Base-by-base conservation (phyloP, 2,797 vertebrate genomes). In the Neopelma chrysocephalum region DNA sequence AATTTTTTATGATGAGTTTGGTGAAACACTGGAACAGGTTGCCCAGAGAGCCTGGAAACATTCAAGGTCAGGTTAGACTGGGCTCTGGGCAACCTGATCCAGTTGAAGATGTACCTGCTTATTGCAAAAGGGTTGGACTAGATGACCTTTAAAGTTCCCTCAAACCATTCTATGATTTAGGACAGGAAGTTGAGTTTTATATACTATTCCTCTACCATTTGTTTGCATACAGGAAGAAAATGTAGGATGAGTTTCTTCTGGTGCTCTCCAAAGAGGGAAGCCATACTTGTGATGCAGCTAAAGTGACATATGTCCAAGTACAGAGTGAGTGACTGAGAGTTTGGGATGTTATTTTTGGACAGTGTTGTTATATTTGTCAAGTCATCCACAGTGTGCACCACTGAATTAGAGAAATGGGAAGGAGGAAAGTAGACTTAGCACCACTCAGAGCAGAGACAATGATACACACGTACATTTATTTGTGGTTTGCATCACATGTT, bases 331-430 rank as follows among this genome's bases (percentile, higher is more conserved):
- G 34, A 36, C 47, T 53, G 45, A 51, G 50, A 72, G 22, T 70
- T 79, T 51, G 9, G 19, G 62, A 61, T 53, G 45, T 77, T 85
- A 62, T 76, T 89, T 27, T 66, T 70, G 84, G 43, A 54, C 1
- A 70, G n/a, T 1, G 3, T 65, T 93, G n/a, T 56, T 0, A 0
- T 3, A 2, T 51, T 51, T 82, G 47, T 64, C 45, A 43, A 6
- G 19, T 79, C 4, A 4, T 73, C 34, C 3, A 1, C 8, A 31
- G 50, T 7, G 29, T 57, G 40, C 27, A 16, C 31, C 75, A 82
- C 40, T 56, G 68, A 71, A 26, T 45, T 53, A 51, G 27, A 72
- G 47, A 82, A 65, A 65, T 15, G 29, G 31, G 45, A 43, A 80
- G 25, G 40, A 80, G 43, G 23, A 81, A 66, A 73, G 29, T 34